Evolutionary conservation across 2,888 invertebrate genomes (phyloP), one percentile per base, ranked within the genome.

Genomic region (Ophion slaviceki): DNA sequence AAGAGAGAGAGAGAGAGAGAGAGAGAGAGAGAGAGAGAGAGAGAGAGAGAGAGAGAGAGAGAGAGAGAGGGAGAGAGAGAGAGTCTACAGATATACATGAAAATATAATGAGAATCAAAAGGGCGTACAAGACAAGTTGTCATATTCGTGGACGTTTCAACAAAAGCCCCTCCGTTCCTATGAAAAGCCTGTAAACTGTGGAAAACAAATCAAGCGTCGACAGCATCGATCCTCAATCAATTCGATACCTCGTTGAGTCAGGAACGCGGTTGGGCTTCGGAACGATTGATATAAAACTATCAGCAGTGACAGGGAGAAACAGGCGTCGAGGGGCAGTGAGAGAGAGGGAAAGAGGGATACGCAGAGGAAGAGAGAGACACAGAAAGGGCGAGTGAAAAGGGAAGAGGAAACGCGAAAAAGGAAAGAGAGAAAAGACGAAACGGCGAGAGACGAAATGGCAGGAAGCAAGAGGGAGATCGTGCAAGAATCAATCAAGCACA

Each of bases 211-310:
- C 75, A 84, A 82, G 68, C 67, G 79, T 77, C 59, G 66, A 67
- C 71, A 47, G 77, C 57, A 82, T 68, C 77, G 75, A 80, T 68
- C 77, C 70, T 78, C 78, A 78, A 78, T 78, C 78, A 70, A 78
- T 62, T 74, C 24, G 74, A 79, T 47, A 68, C 57, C 57, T 67
- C 70, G 70, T 68, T 47, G 78, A 70, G 45, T 47, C 45, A 78
- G 61, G 70, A 70, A 70, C 62, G 64, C 62, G n/a, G 45, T 1
- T 7, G 20, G 17, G 14, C 32, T 24, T 68, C 68, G 10, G 59
- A 40, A 62, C 62, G 68, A 78, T 62, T 47, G 61, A 24, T 70
- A 78, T 70, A 68, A 70, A 78, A 62, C 68, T 68, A 78, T 70
- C 45, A 62, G 70, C 70, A 47, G 70, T 17, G 28, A 17, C 20